Base-by-base conservation (phyloP, 2,888 invertebrate genomes). In the Drosophila cognata region DNA sequence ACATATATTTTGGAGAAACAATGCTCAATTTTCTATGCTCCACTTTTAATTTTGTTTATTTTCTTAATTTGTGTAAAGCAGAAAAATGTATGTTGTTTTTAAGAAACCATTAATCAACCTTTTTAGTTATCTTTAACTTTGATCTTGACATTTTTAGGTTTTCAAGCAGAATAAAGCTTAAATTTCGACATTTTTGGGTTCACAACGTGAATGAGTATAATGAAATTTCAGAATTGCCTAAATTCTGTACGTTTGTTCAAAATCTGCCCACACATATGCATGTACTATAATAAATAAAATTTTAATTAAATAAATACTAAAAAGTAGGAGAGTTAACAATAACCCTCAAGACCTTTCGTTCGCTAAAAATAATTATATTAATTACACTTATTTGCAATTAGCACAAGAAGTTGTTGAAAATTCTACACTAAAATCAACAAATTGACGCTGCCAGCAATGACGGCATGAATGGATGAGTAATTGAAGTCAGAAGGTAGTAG, bases 401-500 rank as follows among this genome's bases (percentile, higher is more conserved):
- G 66, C 53, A 56, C 28, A 65, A 83, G 68, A 73, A 65, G 74
- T 64, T 50, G 69, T 58, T 61, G 63, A 71, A 77, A 74, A 68
- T 58, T 50, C 43, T 77, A 77, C 73, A 76, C 77, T 80, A 77
- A 85, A 76, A 69, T 67, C 69, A 79, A 77, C 88, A 88, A 85
- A 86, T 87, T 88, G 86, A 58, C 60, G 66, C 63, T 65, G 69
- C 64, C 65, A 62, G 41, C 52, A 78, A 75, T 60, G 77, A 75
- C 60, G 76, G 70, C 61, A 79, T 86, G 87, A 86, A 85, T 86
- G 84, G 73, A 79, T 86, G 82, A 84, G 79, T 76, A 87, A 87
- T 84, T 84, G 88, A 76, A 74, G 75, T 53, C 73, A 75, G 67
- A 36, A 62, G 48, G 51, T 62, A 62, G 43, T 11, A 33, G 36